A percentile compares a stretch with the other conserved stretches of the same genome.
phyloP scores from a whole-genome alignment of 2,113 vertebrate species.

The Oryzias celebensis region DNA sequence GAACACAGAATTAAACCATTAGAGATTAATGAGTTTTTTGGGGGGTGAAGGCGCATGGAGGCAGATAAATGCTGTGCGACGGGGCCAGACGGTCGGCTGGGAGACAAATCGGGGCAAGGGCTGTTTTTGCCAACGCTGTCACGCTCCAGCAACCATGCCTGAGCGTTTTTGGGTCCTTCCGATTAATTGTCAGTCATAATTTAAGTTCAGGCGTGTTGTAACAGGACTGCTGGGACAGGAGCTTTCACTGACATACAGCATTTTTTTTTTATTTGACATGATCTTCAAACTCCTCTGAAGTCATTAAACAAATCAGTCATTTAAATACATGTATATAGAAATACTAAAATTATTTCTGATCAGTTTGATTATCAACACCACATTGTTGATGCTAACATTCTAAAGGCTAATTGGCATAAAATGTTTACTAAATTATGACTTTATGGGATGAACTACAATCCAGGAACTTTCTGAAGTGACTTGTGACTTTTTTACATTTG shows the following conservation, averaged over 20 bases:
- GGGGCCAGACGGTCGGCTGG: constrained; percentile 51
- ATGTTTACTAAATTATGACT: constrained; percentile 52
- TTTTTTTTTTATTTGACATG: constrained; percentile 40
- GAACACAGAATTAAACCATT: constrained; percentile 67
- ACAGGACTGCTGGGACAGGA: constrained; percentile 16
- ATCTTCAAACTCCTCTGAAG: constrained; percentile 38
- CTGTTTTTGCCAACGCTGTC: constrained; percentile 49
- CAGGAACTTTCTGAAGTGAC: neutral
- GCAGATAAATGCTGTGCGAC: constrained; percentile 57
- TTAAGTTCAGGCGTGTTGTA: constrained; percentile 54
- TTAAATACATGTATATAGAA: too few relatives aligned
- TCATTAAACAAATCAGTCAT: constrained; percentile 21
- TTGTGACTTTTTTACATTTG: neutral
- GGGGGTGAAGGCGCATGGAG: constrained; percentile 31
- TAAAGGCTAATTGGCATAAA: constrained; percentile 53
- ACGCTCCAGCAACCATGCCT: constrained; percentile 45
- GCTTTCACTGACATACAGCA: constrained; percentile 32
- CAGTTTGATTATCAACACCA: constrained; percentile 30
- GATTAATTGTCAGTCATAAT: constrained; percentile 75
- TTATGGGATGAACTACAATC: constrained; percentile 17
- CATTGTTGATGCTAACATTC: constrained; percentile 26
- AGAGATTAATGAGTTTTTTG: constrained; percentile 68
- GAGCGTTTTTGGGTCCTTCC: constrained; percentile 59
- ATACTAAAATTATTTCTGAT: neutral
- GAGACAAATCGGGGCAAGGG: constrained; percentile 48